Evolutionary conservation across 2,113 vertebrate species (phyloP).

Genomic region (Trematomus loennbergii): DNA sequence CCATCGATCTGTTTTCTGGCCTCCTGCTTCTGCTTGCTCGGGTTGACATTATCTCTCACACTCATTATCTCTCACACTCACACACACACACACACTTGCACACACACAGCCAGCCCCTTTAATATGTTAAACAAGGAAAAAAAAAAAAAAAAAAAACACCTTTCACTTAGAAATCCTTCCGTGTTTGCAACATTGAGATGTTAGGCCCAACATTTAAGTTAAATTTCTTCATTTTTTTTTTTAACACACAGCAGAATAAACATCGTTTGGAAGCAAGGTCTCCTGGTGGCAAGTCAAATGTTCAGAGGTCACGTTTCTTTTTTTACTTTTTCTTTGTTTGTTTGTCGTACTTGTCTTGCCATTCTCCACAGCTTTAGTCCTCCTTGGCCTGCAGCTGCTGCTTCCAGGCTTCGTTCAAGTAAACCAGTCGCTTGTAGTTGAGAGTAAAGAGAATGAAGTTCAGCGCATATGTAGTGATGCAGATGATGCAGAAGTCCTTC

Average conservation of each 20-base stretch:
- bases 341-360: slow-evolving; percentile 65
- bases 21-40: slow-evolving; percentile 63
- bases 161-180: slow-evolving; percentile 77
- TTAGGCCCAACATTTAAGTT: slow-evolving; percentile 79
- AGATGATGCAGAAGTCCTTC: slow-evolving; percentile 98
- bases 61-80: too few species aligned
- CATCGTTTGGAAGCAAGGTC: slow-evolving; percentile 94
- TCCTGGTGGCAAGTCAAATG: slow-evolving; percentile 90
- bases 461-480: slow-evolving; percentile 94
- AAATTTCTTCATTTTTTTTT: slow-evolving; percentile 74
- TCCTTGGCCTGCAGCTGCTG: slow-evolving; percentile 94
- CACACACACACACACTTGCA: background rate
- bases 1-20: slow-evolving; percentile 75
- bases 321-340: slow-evolving; percentile 29
- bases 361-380: slow-evolving; percentile 85
- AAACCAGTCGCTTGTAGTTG: slow-evolving; percentile 99
- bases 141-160: slow-evolving; percentile 66
- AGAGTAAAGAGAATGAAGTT: slow-evolving; percentile 98
- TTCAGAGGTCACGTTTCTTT: slow-evolving; percentile 82
- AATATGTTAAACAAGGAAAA: slow-evolving; percentile 74
- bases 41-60: background rate
- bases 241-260: slow-evolving; percentile 93
- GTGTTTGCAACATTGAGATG: slow-evolving; percentile 78
- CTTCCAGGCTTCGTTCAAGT: slow-evolving; percentile 99
- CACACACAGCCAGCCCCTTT: too few species aligned